A percentile compares a stretch with the other conserved stretches of the same genome.
Conservation (phyloP, 2,113 vertebrate genomes). For the Passerina amoena region DNA sequence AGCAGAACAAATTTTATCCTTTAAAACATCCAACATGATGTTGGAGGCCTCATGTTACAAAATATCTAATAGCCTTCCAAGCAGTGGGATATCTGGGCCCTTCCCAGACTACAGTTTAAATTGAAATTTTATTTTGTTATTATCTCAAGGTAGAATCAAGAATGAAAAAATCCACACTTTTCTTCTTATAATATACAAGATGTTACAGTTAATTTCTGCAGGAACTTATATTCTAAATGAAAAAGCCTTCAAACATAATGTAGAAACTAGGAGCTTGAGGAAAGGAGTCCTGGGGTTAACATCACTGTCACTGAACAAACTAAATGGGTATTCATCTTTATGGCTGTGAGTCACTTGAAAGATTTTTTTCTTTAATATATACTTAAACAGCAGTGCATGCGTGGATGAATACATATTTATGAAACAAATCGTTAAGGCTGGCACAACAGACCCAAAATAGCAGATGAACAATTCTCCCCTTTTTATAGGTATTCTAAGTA, state of each 20-base stretch:
- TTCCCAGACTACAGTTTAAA: neutral
- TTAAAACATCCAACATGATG: neutral
- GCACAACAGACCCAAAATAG: neutral
- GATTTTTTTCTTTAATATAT: neutral
- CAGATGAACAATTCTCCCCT: neutral
- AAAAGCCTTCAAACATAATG: neutral
- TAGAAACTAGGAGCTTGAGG: neutral
- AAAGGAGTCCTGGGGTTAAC: neutral
- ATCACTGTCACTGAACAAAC: neutral
- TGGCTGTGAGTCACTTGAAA: neutral
- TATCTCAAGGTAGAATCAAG: neutral
- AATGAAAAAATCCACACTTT: neutral
- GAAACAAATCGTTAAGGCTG: neutral
- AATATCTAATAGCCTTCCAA: neutral
- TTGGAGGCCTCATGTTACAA: neutral
- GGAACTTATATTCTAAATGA: neutral
- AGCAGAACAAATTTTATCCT: neutral
- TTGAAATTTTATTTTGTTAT: neutral
- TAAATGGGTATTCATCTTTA: neutral
- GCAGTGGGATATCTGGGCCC: too few relatives aligned
- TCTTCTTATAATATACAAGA: neutral
- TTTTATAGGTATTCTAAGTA: neutral
- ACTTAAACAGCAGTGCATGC: rapidly evolving
- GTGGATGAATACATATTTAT: neutral
- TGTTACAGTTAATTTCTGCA: neutral